Conservation (phyloP, 2,797 vertebrate species). For the Oreortyx pictus region DNA sequence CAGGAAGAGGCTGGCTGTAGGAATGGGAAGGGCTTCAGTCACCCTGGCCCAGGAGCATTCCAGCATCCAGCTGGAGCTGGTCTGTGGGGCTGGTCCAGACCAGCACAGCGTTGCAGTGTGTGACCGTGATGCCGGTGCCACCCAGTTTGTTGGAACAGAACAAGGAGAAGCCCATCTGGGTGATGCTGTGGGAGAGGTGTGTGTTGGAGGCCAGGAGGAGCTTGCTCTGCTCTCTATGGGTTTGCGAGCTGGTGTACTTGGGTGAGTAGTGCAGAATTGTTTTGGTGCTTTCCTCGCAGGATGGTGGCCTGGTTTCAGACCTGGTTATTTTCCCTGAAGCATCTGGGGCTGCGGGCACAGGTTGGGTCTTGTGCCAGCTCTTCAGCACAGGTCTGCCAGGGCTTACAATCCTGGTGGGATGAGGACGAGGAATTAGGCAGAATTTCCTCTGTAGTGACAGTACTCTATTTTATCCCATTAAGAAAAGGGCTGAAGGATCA, state of each 20-base stretch:
- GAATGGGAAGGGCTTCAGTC: conserved; percentile 6
- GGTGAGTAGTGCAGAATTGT: not conserved
- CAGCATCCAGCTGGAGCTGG: not conserved
- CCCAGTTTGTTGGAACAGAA: not conserved
- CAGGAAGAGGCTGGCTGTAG: not conserved
- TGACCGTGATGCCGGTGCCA: not conserved
- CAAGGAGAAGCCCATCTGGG: not conserved
- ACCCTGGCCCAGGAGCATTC: not conserved
- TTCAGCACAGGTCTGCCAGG: rapidly evolving
- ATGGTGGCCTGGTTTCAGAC: conserved; percentile 59
- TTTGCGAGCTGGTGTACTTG: not conserved
- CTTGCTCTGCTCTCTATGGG: not conserved
- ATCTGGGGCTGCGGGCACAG: not conserved
- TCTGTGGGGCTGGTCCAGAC: not conserved
- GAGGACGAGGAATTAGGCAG: not conserved
- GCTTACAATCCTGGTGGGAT: not conserved
- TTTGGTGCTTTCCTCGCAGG: conserved; percentile 10
- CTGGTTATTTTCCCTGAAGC: not conserved
- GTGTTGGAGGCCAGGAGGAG: not conserved
- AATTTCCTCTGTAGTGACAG: not conserved
- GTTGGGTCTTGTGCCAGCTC: not conserved
- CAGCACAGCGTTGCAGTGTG: rapidly evolving
- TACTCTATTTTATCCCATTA: not conserved
- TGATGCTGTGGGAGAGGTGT: not conserved
- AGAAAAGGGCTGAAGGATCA: not conserved